These are phyloP conservation scores for Lasioglossum lativentre DNA, from an alignment of 2,888 invertebrate species.

Conservation along the genomic window DNA sequence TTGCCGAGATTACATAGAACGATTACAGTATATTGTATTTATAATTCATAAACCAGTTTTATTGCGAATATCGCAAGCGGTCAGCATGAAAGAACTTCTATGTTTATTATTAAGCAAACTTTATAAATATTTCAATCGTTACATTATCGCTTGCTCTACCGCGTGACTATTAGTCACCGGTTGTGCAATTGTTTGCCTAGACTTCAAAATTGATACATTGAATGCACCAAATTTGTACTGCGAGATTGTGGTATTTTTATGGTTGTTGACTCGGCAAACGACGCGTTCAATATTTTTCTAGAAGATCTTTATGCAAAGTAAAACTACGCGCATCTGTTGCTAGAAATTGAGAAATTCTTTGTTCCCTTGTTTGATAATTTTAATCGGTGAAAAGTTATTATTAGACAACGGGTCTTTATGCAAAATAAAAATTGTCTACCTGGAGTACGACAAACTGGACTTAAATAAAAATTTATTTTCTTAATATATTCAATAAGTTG, in stretches of 20 bases:
- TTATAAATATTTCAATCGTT: not conserved
- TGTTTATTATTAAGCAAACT: conserved; percentile 2
- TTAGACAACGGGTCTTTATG: too few species aligned
- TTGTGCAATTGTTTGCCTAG: not conserved
- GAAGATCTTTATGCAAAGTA: not conserved
- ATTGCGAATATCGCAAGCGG: not conserved
- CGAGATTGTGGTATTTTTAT: not conserved
- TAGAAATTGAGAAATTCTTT: not conserved
- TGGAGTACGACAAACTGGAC: too few species aligned
- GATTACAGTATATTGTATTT: conserved; percentile 7
- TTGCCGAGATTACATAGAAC: not conserved
- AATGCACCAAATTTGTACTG: not conserved
- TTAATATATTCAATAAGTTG: too few species aligned
- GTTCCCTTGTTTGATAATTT: not conserved
- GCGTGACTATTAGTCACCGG: not conserved
- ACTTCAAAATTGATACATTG: not conserved
- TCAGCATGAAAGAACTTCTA: not conserved
- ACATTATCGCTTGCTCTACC: not conserved
- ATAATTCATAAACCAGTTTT: conserved; percentile 11
- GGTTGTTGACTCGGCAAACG: not conserved
- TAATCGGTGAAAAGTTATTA: too few species aligned
- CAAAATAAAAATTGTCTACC: too few species aligned
- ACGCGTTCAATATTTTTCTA: not conserved
- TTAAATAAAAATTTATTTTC: too few species aligned
- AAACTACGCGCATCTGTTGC: not conserved